Evolutionary conservation across 2,797 vertebrate genomes (phyloP).

Genomic region (Spea hammondii): DNA sequence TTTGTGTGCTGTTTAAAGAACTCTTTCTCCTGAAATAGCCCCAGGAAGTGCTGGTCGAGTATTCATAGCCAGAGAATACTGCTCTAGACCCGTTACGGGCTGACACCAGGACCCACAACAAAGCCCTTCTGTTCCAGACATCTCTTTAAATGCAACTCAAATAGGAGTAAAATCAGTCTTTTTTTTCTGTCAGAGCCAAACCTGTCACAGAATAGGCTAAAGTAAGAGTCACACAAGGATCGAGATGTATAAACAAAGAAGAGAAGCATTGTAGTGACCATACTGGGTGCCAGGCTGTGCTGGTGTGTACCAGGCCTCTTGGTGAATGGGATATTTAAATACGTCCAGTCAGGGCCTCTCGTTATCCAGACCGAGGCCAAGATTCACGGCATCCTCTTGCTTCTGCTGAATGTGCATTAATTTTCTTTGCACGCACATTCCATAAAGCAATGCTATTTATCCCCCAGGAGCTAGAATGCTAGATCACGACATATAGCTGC

Average conservation of each 20-base stretch:
- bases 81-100: conserved; percentile 42
- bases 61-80: conserved; percentile 41
- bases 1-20: conserved; percentile 17
- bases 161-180: conserved; percentile 38
- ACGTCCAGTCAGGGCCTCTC: conserved; percentile 1
- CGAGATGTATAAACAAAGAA: conserved; percentile 34
- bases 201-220: conserved; percentile 30
- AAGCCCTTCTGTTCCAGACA: conserved; percentile 44
- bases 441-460: background rate
- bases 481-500: conserved; percentile 5
- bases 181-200: conserved; percentile 40
- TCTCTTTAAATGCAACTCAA: conserved; percentile 43
- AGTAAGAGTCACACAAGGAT: conserved; percentile 42
- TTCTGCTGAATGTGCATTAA: background rate
- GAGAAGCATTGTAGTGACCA: conserved; percentile 31
- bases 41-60: conserved; percentile 9
- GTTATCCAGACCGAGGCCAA: background rate
- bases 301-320: conserved; percentile 13
- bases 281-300: conserved; percentile 13
- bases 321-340: conserved; percentile 26
- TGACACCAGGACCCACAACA: conserved; percentile 47
- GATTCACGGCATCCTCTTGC: background rate
- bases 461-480: conserved; percentile 12
- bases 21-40: conserved; percentile 22
- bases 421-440: conserved; percentile 14